phyloP scores from a whole-genome alignment of 2,113 vertebrate genomes.

The Eublepharis macularius region DNA sequence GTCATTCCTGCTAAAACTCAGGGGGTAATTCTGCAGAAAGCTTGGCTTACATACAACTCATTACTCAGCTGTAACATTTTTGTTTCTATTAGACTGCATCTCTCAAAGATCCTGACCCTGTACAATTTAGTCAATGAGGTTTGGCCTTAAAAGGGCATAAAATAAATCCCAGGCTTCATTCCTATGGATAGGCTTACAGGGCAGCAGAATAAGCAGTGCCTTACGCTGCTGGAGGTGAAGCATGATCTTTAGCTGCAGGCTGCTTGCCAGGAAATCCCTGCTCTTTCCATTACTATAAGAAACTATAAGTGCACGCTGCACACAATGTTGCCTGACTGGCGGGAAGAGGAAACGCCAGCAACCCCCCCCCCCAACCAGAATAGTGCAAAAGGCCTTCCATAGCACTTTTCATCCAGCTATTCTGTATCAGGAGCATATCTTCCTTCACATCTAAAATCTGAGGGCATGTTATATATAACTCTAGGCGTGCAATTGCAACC shows the following conservation, averaged over 20 bases:
- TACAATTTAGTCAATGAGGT: constrained; percentile 4
- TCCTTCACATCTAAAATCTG: not conserved
- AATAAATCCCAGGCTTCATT: not conserved
- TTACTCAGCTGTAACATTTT: constrained; percentile 37
- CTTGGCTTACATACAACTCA: not conserved
- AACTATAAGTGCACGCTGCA: not conserved
- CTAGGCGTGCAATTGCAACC: not conserved
- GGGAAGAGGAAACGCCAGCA: not conserved
- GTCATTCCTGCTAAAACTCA: not conserved
- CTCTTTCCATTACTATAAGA: not conserved
- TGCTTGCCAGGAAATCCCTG: not conserved
- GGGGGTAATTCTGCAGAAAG: constrained; percentile 42
- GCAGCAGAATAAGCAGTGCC: not conserved
- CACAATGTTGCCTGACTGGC: not conserved
- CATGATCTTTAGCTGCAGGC: not conserved
- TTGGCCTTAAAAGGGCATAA: constrained; percentile 9
- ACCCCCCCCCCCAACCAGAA: too few relatives aligned
- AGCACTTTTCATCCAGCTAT: too few relatives aligned
- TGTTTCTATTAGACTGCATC: constrained; percentile 18
- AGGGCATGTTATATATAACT: not conserved
- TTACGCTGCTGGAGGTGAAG: not conserved
- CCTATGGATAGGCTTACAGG: not conserved
- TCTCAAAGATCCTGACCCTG: not conserved
- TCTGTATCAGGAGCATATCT: not conserved
- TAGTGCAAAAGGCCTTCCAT: not conserved